phyloP scores from a whole-genome alignment of 1,140 invertebrate genomes.

The Daktulosphaira vitifoliae region DNA sequence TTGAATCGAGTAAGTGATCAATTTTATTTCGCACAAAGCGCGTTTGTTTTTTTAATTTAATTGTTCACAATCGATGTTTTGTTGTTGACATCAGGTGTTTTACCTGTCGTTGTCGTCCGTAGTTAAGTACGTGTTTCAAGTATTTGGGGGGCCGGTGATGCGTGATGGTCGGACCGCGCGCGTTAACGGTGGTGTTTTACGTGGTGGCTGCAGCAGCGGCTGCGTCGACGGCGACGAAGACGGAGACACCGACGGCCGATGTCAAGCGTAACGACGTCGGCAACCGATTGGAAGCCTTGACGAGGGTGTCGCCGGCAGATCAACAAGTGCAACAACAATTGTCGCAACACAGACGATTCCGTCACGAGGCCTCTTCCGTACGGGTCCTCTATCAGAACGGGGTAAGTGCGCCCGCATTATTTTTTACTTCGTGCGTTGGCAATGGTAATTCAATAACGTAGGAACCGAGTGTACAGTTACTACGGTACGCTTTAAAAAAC shows the following conservation, averaged over 20 bases:
- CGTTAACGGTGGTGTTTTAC: neutral
- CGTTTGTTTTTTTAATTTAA: no score
- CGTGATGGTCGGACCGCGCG: slow-evolving; percentile 24
- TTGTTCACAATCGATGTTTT: no score
- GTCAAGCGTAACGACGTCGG: neutral
- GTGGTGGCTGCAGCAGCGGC: neutral
- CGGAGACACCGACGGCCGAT: neutral
- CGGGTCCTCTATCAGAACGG: slow-evolving; percentile 9
- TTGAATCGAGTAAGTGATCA: no score
- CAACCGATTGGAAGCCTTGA: neutral
- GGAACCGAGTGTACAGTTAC: no score
- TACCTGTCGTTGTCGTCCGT: no score
- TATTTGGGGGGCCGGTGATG: slow-evolving; percentile 12
- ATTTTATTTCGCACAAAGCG: no score
- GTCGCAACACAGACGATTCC: slow-evolving; percentile 5
- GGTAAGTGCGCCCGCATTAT: neutral
- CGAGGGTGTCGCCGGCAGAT: neutral
- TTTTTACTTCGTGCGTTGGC: no score
- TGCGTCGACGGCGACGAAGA: neutral
- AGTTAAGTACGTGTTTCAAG: neutral
- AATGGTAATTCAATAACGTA: no score
- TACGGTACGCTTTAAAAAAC: no score
- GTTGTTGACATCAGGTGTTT: no score
- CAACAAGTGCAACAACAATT: neutral
- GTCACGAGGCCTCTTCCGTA: slow-evolving; percentile 6